phyloP scores from a whole-genome alignment of 2,113 vertebrate species.

The Malurus cyaneus region DNA sequence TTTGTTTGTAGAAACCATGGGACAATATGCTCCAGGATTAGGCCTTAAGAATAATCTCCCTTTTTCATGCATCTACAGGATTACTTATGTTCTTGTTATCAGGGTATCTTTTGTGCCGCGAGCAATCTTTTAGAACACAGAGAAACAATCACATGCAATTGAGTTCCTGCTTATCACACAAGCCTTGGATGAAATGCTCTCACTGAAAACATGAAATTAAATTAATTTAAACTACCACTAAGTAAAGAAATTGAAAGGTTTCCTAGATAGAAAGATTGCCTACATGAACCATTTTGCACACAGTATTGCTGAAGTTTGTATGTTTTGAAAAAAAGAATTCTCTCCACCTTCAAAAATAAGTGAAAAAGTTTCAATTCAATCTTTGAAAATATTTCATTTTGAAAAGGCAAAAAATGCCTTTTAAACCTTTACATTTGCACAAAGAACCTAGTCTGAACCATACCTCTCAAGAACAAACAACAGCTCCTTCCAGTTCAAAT shows the following conservation, averaged over 20 bases:
- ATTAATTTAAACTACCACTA: neutral
- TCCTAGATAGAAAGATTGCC: neutral
- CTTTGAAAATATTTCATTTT: neutral
- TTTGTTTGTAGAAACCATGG: neutral
- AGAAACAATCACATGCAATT: neutral
- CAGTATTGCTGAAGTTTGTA: neutral
- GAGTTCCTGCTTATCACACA: neutral
- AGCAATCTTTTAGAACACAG: neutral
- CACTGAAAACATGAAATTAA: neutral
- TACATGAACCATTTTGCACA: neutral
- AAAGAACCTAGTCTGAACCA: neutral
- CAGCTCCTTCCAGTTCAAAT: neutral
- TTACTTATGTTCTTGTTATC: neutral
- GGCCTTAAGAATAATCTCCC: neutral
- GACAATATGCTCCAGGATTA: neutral
- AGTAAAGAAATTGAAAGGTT: neutral
- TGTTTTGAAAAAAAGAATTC: neutral
- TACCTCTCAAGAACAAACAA: neutral
- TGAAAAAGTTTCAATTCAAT: neutral
- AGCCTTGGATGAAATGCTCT: neutral
- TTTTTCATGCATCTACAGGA: neutral
- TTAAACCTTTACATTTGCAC: neutral
- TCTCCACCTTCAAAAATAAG: neutral
- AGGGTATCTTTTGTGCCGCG: neutral
- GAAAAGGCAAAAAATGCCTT: neutral